phyloP scores from a whole-genome alignment of 2,113 vertebrate genomes.

The Charina bottae region DNA sequence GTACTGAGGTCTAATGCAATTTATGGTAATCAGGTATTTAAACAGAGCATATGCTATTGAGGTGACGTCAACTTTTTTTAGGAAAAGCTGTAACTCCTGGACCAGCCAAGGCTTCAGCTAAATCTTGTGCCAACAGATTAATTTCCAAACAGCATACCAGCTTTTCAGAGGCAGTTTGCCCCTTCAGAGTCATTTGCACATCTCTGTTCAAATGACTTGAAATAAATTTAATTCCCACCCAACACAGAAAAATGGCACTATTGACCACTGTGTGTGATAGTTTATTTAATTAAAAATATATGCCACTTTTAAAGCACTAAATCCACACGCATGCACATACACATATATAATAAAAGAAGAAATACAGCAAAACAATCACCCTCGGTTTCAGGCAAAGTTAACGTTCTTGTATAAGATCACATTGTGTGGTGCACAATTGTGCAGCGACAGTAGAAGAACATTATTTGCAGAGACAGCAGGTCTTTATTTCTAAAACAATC shows the following conservation, averaged over 20 bases:
- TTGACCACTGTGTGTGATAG: background rate
- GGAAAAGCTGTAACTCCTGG: background rate
- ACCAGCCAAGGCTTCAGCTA: background rate
- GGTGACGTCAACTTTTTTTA: background rate
- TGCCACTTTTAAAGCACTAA: background rate
- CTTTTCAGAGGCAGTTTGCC: background rate
- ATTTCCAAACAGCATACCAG: background rate
- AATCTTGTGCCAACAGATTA: background rate
- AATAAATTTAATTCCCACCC: background rate
- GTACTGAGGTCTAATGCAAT: background rate
- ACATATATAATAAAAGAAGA: no score
- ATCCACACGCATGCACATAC: no score
- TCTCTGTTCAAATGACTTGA: background rate
- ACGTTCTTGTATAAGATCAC: background rate
- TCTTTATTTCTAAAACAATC: background rate
- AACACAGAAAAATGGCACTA: background rate
- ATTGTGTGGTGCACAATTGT: background rate
- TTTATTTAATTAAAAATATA: background rate
- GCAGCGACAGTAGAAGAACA: background rate
- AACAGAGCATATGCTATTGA: background rate
- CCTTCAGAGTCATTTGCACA: background rate
- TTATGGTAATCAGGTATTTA: background rate
- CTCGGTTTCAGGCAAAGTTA: background rate
- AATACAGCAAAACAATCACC: background rate
- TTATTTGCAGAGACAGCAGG: background rate